Evolutionary conservation across 2,888 invertebrate genomes (phyloP), one percentile per base, ranked within the genome.

Genomic region (Orthosia gothica): DNA sequence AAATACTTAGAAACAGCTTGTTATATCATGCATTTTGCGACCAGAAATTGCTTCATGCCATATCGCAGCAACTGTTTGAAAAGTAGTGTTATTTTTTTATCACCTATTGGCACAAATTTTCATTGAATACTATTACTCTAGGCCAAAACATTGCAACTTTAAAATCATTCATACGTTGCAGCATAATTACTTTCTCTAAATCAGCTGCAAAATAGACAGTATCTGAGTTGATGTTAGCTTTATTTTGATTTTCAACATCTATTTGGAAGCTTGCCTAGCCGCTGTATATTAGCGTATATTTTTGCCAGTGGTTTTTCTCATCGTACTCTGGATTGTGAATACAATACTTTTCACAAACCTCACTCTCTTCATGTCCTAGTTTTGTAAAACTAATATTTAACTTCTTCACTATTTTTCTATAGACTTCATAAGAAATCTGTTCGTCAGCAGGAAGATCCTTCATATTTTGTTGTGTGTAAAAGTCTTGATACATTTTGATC

Each of bases 21-120:
- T 57, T 57, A 26, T 57, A 18, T 57, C 57, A 32, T 15, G 26
- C 26, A 26, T 57, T 57, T 57, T 57, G 57, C 26, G 26, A 2
- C 26, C 57, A 26, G 57, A 26, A 57, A 57, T 57, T 26, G 57
- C 26, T 57, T 57, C 57, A 57, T 26, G 57, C 57, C 57, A 57
- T 57, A 57, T 57, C 26, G 57, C 57, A 57, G 57, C 57, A 59
- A 32, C 40, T 1, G 59, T 59, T 59, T 40, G 32, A n/a, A n/a
- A 40, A 59, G 40, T 2, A 59, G 40, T 40, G 59, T 47, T 26
- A 26, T 2, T 7, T 47, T 47, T 47, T 47, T 47, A 4, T 47
- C 47, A 47, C 47, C 47, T 47, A 47, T 47, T 47, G 47, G 47
- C 11, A 47, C 47, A 47, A 47, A 47, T 12, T 47, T 47, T 47